phyloP scores from a whole-genome alignment of 1,140 invertebrate species.

The Diorhabda elongata region DNA sequence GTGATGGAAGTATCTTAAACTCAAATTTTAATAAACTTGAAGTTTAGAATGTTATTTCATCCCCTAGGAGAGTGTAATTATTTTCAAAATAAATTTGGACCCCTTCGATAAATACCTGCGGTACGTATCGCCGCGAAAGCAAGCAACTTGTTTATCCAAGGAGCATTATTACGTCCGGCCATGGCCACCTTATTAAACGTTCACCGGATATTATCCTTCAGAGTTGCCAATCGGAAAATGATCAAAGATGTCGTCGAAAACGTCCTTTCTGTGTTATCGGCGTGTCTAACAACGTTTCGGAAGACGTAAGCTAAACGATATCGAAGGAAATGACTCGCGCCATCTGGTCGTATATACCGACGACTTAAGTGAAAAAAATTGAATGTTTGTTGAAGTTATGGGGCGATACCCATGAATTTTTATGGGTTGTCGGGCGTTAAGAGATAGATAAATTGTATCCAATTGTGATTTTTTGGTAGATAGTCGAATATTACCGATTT shows the following conservation, averaged over 20 bases:
- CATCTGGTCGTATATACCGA: background rate
- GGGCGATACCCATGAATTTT: conserved; percentile 1
- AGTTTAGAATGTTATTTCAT: too few relatives aligned
- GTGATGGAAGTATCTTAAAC: too few relatives aligned
- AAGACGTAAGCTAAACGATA: conserved; percentile 2
- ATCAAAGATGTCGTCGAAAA: conserved; percentile 15
- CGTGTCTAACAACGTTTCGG: conserved; percentile 4
- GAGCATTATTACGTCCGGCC: conserved; percentile 24
- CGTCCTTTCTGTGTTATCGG: conserved; percentile 7
- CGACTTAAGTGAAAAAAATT: background rate
- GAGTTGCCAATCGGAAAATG: conserved; percentile 20
- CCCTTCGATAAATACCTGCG: too few relatives aligned
- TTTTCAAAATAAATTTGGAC: too few relatives aligned
- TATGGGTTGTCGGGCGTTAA: background rate
- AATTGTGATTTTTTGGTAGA: background rate
- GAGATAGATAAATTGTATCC: background rate
- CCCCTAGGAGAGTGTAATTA: too few relatives aligned
- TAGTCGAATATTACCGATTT: too few relatives aligned
- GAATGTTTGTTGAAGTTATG: background rate
- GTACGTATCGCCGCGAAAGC: background rate
- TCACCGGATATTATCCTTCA: conserved; percentile 23
- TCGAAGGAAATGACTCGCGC: conserved; percentile 1
- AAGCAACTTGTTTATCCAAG: conserved; percentile 11
- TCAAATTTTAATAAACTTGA: too few relatives aligned
- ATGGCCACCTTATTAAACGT: conserved; percentile 22